These are phyloP conservation scores for Gila orcuttii DNA, from an alignment of 2,113 vertebrate species.

Conservation along the genomic window DNA sequence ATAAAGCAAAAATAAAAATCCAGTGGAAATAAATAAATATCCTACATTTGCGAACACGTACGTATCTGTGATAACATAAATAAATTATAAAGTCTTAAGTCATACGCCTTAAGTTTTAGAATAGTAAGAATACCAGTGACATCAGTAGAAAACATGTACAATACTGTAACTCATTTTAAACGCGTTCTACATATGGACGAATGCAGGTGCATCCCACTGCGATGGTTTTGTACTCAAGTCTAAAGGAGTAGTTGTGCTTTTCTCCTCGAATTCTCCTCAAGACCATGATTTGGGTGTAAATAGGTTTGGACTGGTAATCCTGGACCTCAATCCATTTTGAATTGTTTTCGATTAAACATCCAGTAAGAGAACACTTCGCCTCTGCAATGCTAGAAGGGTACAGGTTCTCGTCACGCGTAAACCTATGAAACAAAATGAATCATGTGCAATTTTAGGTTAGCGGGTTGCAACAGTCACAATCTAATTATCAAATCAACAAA, in stretches of 20 bases:
- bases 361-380: constrained; percentile 76
- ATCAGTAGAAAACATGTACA: background rate
- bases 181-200: constrained; percentile 53
- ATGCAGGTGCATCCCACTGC: constrained; percentile 89
- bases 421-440: constrained; percentile 45
- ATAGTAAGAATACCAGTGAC: background rate
- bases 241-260: constrained; percentile 66
- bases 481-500: background rate
- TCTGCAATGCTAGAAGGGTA: constrained; percentile 69
- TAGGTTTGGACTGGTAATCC: constrained; percentile 79
- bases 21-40: constrained; percentile 55
- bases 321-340: constrained; percentile 64
- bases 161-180: constrained; percentile 40
- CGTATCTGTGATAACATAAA: background rate
- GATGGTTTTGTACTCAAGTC: constrained; percentile 80
- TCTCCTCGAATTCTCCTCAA: constrained; percentile 72
- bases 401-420: constrained; percentile 18
- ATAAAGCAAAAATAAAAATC: constrained; percentile 5
- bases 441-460: background rate
- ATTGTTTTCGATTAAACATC: constrained; percentile 72
- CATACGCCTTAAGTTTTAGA: background rate
- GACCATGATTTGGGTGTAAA: constrained; percentile 83
- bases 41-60: background rate
- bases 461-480: background rate
- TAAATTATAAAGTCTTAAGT: constrained; percentile 8